Percentiles rank a stretch among this genome's conserved stretches.
Conservation (phyloP, 2,113 vertebrate species). For the Grantiella picta region DNA sequence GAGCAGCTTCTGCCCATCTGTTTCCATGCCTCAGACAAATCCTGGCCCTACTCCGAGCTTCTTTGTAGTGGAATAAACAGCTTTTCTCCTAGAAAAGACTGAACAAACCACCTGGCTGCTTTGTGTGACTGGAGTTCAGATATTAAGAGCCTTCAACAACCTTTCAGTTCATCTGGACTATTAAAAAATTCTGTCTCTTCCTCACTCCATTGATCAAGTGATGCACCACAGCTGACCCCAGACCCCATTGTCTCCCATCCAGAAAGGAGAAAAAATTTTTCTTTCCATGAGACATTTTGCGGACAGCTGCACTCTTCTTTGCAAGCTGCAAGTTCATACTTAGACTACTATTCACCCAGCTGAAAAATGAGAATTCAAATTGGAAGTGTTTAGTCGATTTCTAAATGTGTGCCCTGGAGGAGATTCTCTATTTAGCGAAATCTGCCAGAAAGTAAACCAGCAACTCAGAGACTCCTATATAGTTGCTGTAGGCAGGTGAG, state of each 20-base stretch:
- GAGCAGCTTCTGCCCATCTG: background rate
- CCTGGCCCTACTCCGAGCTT: background rate
- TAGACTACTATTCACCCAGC: constrained; percentile 26
- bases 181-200: background rate
- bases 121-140: background rate
- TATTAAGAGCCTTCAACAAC: background rate
- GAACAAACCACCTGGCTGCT: background rate
- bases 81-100: background rate
- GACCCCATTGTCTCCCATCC: background rate
- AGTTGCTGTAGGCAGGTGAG: constrained; percentile 12
- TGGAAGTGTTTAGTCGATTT: constrained; percentile 33
- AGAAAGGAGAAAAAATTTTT: background rate
- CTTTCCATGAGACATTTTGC: background rate
- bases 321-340: background rate
- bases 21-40: background rate
- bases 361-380: constrained; percentile 57
- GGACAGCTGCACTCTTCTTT: background rate
- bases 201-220: background rate
- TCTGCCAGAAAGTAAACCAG: constrained; percentile 30
- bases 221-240: background rate
- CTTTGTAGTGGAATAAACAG: background rate
- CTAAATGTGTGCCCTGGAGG: constrained; percentile 37
- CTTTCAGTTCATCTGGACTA: background rate
- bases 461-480: background rate
- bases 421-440: constrained; percentile 30